Evolutionary conservation across 2,888 invertebrate species (phyloP).

Genomic region (Drosophila kambysellisi): DNA sequence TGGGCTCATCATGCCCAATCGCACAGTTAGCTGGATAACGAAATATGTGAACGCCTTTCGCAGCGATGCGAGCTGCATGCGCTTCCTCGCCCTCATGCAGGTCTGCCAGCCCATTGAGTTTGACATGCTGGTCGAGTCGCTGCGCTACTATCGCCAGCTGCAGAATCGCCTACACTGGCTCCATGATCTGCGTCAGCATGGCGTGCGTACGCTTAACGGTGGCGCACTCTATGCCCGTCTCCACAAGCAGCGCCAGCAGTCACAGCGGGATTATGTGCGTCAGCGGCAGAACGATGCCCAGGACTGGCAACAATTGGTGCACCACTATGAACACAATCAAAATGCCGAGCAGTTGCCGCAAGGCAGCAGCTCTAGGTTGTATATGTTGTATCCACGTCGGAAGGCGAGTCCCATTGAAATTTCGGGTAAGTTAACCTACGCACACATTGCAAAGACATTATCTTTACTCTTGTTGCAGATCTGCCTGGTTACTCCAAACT

Average conservation of each 20-base stretch:
- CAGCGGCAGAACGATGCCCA: constrained; percentile 52
- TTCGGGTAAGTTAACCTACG: constrained; percentile 59
- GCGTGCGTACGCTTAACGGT: constrained; percentile 89
- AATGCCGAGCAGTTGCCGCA: constrained; percentile 58
- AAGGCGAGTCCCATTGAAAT: constrained; percentile 84
- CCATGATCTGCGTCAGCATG: constrained; percentile 89
- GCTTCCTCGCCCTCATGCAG: constrained; percentile 90
- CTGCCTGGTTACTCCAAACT: constrained; percentile 92
- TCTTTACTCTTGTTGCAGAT: constrained; percentile 86
- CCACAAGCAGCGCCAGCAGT: constrained; percentile 85
- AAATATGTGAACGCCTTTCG: constrained; percentile 89
- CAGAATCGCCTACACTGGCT: constrained; percentile 88
- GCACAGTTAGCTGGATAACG: constrained; percentile 89
- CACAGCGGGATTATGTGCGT: constrained; percentile 71
- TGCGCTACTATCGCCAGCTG: constrained; percentile 90
- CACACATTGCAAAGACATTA: background rate
- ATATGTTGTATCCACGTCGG: constrained; percentile 67
- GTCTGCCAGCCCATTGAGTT: constrained; percentile 90
- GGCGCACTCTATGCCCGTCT: constrained; percentile 89
- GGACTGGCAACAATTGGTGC: constrained; percentile 74
- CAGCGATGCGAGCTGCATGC: constrained; percentile 85
- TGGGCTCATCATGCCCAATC: constrained; percentile 91
- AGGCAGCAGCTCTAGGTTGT: constrained; percentile 71
- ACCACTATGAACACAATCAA: constrained; percentile 75
- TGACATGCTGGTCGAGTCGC: constrained; percentile 91